phyloP scores from a whole-genome alignment of 2,113 vertebrate species.

The Channa argus region DNA sequence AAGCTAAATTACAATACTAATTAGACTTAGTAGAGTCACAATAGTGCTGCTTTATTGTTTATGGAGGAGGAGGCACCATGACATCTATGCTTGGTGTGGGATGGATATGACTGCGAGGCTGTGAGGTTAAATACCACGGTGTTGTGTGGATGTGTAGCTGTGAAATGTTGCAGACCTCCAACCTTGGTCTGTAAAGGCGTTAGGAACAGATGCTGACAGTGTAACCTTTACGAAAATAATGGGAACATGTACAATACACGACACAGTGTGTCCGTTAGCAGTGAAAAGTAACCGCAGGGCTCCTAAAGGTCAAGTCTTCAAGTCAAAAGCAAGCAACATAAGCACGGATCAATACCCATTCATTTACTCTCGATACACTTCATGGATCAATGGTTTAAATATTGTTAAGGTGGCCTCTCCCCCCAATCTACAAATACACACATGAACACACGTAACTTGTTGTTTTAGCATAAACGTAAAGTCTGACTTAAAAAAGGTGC shows the following conservation, averaged over 20 bases:
- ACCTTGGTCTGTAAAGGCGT: not conserved
- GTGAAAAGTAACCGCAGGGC: not conserved
- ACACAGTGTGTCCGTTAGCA: not conserved
- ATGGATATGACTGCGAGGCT: not conserved
- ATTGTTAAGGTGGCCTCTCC: conserved; percentile 58
- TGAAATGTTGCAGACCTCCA: not conserved
- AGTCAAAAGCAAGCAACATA: not conserved
- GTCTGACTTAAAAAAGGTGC: too few relatives aligned
- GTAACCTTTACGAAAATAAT: not conserved
- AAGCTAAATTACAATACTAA: not conserved
- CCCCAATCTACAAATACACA: not conserved
- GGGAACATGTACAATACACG: not conserved
- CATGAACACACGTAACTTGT: not conserved
- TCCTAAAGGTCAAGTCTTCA: not conserved
- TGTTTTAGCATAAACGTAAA: too few relatives aligned
- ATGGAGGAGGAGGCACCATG: conserved; percentile 8
- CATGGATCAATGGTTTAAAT: conserved; percentile 13
- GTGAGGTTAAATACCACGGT: conserved; percentile 3
- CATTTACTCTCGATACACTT: not conserved
- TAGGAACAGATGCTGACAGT: not conserved
- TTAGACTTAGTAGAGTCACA: not conserved
- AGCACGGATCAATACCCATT: not conserved
- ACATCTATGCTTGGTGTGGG: conserved; percentile 17
- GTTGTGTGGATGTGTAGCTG: conserved; percentile 1
- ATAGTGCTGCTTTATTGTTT: not conserved